Percentiles rank a stretch among this genome's conserved stretches.
These are phyloP conservation scores for Psilopsiagon aymara DNA, from an alignment of 2,113 vertebrate species.

Conservation along the genomic window DNA sequence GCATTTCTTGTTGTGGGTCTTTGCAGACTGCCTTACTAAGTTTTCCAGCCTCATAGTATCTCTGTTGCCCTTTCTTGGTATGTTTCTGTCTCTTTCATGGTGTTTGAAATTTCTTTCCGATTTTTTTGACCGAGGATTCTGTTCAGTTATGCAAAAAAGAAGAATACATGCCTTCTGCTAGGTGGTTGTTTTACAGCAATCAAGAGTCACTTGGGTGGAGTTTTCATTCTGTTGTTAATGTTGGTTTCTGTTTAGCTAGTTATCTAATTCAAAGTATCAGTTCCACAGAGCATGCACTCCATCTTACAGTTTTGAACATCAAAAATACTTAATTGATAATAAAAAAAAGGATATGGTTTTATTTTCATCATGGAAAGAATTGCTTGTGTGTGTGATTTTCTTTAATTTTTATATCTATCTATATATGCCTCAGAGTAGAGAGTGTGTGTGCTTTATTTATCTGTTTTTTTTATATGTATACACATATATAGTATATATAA, in stretches of 20 bases:
- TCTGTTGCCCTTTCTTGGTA: neutral
- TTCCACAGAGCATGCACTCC: neutral
- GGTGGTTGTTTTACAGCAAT: neutral
- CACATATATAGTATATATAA: neutral
- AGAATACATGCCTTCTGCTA: neutral
- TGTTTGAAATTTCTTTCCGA: neutral
- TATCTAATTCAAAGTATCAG: neutral
- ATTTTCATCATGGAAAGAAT: neutral
- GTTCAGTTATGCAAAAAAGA: neutral
- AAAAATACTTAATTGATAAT: neutral
- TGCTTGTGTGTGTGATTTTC: neutral
- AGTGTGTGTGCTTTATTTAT: neutral
- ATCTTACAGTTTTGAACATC: neutral
- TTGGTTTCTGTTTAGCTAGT: neutral
- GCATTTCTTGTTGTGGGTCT: neutral
- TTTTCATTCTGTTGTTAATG: neutral
- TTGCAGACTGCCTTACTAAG: neutral
- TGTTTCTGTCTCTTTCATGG: neutral
- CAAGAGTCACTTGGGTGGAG: neutral
- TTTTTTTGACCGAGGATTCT: neutral
- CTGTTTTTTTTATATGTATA: neutral
- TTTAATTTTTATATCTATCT: neutral
- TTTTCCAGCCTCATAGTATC: neutral
- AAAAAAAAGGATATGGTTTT: neutral
- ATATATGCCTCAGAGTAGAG: neutral